Evolutionary conservation across 2,113 vertebrate genomes (phyloP), one percentile per base, ranked within the genome.

Genomic region (Microtus richardsoni): DNA sequence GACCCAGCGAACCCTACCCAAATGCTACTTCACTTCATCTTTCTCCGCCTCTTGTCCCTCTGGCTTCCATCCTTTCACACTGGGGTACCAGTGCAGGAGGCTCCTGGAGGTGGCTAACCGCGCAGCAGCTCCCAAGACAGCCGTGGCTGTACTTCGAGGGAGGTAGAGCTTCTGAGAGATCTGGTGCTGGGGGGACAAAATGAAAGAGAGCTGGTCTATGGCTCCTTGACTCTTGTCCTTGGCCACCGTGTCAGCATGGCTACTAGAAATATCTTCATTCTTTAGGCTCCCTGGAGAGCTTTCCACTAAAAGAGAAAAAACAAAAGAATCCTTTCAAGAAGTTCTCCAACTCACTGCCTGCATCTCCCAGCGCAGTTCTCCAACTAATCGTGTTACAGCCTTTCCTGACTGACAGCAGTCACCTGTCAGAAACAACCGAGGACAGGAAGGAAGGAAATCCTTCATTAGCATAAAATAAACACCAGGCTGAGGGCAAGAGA

Each of bases 41-140:
- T 44, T 73, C 44, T 39, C 41, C 1, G 54, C 54, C 47, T 8
- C 33, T 70, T n/a, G 44, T 21, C 52, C 33, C 41, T 97, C 93
- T 96, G 0, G 73, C 52, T 8, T 95, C 97, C 92, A 64, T n/a
- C 74, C 95, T 58, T 93, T 98, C 91, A 97, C 88, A 83, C 87
- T 78, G 49, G 96, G 92, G 80, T 84, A 89, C 98, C 98, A 98
- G 52, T 97, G 97, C 13, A 99, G 96, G 86, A 93, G 96, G 82
- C 94, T 93, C 58, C 39, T 64, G 78, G 97, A 97, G 3, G 96
- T 89, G 83, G 98, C 98, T 2, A 98, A 52, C 16, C 94, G 93
- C 0, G 98, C 98, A 0, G 98, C 97, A 64, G 98, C 96, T 86
- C 98, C 97, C 58, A 99, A 5, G 39, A 97, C 97, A 2, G 98